Conservation (phyloP, 1,140 invertebrate genomes). For the Arctopsyche grandis region DNA sequence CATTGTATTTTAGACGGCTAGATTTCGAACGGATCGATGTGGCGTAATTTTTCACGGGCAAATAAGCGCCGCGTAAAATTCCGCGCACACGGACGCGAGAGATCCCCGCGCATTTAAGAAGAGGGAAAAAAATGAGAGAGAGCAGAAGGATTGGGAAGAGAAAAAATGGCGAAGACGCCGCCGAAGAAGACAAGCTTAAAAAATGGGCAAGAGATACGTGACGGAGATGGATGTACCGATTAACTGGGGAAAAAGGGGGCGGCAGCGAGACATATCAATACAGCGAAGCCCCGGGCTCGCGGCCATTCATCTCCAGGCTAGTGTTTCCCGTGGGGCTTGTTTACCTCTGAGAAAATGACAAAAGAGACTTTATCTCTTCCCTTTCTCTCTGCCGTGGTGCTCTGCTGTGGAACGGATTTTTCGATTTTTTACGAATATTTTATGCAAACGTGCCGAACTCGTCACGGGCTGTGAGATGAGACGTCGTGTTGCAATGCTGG, state of each 20-base stretch:
- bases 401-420: not conserved
- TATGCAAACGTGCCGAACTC: constrained; percentile 7
- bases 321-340: constrained; percentile 25
- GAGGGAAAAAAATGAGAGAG: not conserved
- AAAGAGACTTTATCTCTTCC: not conserved
- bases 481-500: not conserved
- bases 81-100: not conserved
- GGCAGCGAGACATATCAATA: constrained; percentile 50
- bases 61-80: constrained; percentile 8
- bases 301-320: constrained; percentile 30
- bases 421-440: constrained; percentile 9
- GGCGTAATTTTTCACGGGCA: not conserved
- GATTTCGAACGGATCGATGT: too few species aligned
- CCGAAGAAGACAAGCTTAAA: constrained; percentile 46
- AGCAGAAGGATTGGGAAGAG: constrained; percentile 42
- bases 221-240: constrained; percentile 54
- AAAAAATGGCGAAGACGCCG: constrained; percentile 52
- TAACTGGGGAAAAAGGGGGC: constrained; percentile 46
- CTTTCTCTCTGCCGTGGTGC: not conserved
- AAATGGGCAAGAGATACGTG: constrained; percentile 53
- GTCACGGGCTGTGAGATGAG: not conserved
- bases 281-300: constrained; percentile 1
- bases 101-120: not conserved
- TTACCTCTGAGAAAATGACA: constrained; percentile 26
- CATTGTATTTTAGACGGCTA: too few species aligned